phyloP scores from a whole-genome alignment of 2,797 vertebrate genomes.

The Pogoniulus pusillus region DNA sequence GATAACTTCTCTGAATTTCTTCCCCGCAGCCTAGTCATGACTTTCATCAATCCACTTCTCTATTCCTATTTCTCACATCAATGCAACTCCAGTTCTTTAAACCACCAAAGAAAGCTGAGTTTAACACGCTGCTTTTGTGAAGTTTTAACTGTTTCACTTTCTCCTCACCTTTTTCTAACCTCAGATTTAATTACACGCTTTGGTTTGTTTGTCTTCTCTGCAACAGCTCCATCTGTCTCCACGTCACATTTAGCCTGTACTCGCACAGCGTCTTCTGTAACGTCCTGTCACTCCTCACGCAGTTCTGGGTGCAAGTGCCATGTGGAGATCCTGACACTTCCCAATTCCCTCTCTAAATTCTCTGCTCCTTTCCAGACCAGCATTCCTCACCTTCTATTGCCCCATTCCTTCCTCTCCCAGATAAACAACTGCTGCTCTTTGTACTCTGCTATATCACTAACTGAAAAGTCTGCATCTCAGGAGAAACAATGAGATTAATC shows the following conservation, averaged over 20 bases:
- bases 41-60: background rate
- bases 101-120: background rate
- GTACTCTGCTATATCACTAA: background rate
- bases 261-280: background rate
- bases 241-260: background rate
- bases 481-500: background rate
- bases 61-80: background rate
- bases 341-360: background rate
- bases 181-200: background rate
- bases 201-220: background rate
- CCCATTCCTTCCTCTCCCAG: background rate
- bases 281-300: background rate
- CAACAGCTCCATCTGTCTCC: background rate
- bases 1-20: background rate
- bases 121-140: background rate
- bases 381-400: background rate
- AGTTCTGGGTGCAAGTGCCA: background rate
- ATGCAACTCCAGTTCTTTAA: background rate
- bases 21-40: background rate
- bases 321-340: rapidly evolving
- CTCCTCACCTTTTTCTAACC: background rate
- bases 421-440: background rate
- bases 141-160: background rate
- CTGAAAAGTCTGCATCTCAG: background rate
- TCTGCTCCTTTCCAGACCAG: background rate